Evolutionary conservation across 1,140 invertebrate genomes (phyloP).

Genomic region (Cyclina sinensis): DNA sequence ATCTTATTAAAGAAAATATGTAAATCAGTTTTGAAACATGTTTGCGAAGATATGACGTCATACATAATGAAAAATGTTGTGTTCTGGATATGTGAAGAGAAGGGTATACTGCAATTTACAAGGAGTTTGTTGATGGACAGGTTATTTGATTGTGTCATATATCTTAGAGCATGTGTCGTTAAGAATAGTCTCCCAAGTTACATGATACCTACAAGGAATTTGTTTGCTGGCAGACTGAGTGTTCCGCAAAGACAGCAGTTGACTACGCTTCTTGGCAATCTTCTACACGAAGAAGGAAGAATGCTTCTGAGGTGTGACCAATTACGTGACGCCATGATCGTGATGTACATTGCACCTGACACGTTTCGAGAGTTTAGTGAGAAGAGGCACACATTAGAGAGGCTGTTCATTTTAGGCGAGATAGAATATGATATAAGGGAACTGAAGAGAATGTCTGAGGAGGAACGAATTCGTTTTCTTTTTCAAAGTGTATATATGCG

Average conservation of each 20-base stretch:
- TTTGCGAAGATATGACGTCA: conserved; percentile 30
- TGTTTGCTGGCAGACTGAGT: conserved; percentile 14
- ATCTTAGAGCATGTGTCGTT: background rate
- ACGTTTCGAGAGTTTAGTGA: background rate
- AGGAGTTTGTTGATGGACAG: background rate
- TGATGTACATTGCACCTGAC: background rate
- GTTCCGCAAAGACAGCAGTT: background rate
- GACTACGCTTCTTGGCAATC: background rate
- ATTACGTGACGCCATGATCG: background rate
- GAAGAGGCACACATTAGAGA: background rate
- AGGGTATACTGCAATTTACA: background rate
- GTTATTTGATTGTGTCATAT: background rate
- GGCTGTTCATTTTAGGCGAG: no score
- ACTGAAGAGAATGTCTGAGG: no score
- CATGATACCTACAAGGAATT: conserved; percentile 27
- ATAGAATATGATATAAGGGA: no score
- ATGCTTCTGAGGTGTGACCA: conserved; percentile 26
- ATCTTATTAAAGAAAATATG: conserved; percentile 7
- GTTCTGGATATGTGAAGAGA: conserved; percentile 20
- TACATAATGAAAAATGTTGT: conserved; percentile 26
- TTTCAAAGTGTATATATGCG: no score
- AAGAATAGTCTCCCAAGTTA: conserved; percentile 21
- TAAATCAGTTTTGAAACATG: background rate
- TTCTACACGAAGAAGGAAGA: background rate
- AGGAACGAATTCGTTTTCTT: no score